These are phyloP conservation scores for Polylopha cassiicola DNA, from an alignment of 2,888 invertebrate species.

Conservation along the genomic window DNA sequence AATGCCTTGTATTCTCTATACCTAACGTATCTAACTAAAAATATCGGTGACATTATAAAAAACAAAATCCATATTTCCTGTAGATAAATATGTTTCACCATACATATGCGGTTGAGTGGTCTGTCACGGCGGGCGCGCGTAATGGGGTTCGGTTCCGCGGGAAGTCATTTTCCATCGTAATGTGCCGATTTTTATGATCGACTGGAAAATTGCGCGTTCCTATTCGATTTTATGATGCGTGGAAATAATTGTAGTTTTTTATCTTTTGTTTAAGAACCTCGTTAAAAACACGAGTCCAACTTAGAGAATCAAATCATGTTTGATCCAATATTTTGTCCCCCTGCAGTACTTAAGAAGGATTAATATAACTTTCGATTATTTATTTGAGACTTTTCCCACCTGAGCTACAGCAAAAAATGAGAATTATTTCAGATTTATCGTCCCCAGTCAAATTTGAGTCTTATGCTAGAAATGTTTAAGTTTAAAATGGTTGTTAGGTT, in stretches of 20 bases:
- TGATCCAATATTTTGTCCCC: constrained; percentile 6
- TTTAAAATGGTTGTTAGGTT: neutral
- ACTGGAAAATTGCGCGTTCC: constrained; percentile 31
- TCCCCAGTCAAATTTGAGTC: neutral
- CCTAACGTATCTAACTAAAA: too few species aligned
- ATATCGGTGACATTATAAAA: too few species aligned
- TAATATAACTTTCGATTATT: constrained; percentile 21
- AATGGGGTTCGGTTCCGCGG: constrained; percentile 61
- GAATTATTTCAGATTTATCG: neutral
- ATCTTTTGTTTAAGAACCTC: neutral
- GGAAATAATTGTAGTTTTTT: neutral
- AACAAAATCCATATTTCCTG: neutral
- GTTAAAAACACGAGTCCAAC: too few species aligned
- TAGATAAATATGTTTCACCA: too few species aligned
- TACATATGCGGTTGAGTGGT: constrained; percentile 34
- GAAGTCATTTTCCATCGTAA: constrained; percentile 49
- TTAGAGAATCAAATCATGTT: too few species aligned
- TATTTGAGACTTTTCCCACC: constrained; percentile 22
- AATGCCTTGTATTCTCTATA: too few species aligned
- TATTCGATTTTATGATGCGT: constrained; percentile 20
- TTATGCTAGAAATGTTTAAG: neutral
- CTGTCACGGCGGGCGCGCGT: constrained; percentile 45
- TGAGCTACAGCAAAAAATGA: constrained; percentile 16
- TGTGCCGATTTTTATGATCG: constrained; percentile 40
- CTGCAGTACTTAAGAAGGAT: constrained; percentile 17